Conservation (phyloP, 2,888 invertebrate genomes). For the Phaedon cochleariae region DNA sequence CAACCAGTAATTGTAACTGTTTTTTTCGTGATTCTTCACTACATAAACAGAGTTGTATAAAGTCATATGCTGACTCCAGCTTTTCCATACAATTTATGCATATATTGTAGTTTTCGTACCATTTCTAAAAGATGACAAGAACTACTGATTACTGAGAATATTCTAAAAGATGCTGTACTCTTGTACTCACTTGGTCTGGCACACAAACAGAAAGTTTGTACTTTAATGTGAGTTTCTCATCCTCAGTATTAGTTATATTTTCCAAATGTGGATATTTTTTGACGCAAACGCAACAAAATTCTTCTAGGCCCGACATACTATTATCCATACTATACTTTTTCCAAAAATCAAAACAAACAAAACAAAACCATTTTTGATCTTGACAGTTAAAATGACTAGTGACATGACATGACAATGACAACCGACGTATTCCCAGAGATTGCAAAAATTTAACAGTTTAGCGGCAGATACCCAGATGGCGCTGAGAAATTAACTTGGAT, state of each 20-base stretch:
- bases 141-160: not conserved
- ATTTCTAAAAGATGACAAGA: constrained; percentile 37
- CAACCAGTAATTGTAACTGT: constrained; percentile 29
- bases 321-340: not conserved
- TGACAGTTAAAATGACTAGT: too few relatives aligned
- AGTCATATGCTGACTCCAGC: constrained; percentile 39
- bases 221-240: constrained; percentile 31
- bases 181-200: constrained; percentile 36
- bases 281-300: constrained; percentile 45
- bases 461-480: too few relatives aligned
- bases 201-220: constrained; percentile 43
- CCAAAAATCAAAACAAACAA: not conserved
- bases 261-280: constrained; percentile 31
- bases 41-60: constrained; percentile 40
- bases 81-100: constrained; percentile 41
- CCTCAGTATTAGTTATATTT: constrained; percentile 35
- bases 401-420: too few relatives aligned
- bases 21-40: constrained; percentile 41
- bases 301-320: constrained; percentile 28
- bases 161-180: too few relatives aligned
- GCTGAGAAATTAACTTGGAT: too few relatives aligned
- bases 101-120: constrained; percentile 38
- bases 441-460: too few relatives aligned
- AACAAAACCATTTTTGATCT: too few relatives aligned
- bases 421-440: too few relatives aligned